These are phyloP conservation scores for Ceratotherium simum DNA, from an alignment of 2,113 vertebrate species.

Conservation along the genomic window DNA sequence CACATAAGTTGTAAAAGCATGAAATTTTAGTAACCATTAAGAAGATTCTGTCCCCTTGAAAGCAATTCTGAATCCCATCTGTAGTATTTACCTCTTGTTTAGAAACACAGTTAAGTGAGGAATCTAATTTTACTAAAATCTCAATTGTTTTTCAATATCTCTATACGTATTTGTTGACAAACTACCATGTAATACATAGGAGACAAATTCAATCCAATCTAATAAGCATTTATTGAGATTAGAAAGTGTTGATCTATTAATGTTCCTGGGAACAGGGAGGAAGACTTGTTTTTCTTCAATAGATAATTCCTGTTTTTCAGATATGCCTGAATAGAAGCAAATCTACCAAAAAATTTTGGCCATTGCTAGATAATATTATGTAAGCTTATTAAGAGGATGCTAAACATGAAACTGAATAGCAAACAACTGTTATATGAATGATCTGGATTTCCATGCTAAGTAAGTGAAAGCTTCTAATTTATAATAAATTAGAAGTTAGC, in stretches of 20 bases:
- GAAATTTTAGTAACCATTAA: constrained; percentile 16
- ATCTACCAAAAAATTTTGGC: not conserved
- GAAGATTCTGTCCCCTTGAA: constrained; percentile 26
- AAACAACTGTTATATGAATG: constrained; percentile 39
- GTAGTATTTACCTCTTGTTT: not conserved
- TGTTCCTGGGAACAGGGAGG: constrained; percentile 33
- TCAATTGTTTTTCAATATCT: constrained; percentile 23
- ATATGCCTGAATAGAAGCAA: constrained; percentile 53
- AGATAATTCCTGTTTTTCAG: constrained; percentile 56
- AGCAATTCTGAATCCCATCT: not conserved
- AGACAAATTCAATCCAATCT: not conserved
- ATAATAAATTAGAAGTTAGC: constrained; percentile 53
- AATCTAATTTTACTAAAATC: not conserved
- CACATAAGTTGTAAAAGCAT: not conserved
- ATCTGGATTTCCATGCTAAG: not conserved
- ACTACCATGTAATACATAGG: not conserved
- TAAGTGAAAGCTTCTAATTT: constrained; percentile 19
- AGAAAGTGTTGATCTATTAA: constrained; percentile 16
- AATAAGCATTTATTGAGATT: not conserved
- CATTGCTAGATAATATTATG: not conserved
- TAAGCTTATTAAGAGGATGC: not conserved
- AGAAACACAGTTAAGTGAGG: not conserved
- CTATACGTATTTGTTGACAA: not conserved
- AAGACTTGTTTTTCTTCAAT: constrained; percentile 4
- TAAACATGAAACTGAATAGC: constrained; percentile 45